These are phyloP conservation scores for Pipistrellus pygmaeus DNA, from an alignment of 2,797 vertebrate species.

Conservation along the genomic window DNA sequence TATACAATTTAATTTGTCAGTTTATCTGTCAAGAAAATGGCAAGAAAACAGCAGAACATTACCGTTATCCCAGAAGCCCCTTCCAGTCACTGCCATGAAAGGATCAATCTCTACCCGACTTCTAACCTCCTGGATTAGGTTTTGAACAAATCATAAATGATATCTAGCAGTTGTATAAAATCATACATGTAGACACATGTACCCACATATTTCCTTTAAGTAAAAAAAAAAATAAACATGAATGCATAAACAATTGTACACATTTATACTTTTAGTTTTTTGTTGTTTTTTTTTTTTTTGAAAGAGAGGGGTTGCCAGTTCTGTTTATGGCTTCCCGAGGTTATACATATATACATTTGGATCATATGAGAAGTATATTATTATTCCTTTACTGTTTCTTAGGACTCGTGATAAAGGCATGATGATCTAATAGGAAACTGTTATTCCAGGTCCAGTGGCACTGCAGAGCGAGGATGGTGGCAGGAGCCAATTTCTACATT, in stretches of 20 bases:
- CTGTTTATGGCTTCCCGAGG: not conserved
- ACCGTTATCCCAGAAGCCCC: not conserved
- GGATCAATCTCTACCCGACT: not conserved
- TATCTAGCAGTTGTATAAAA: not conserved
- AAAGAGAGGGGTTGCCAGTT: not conserved
- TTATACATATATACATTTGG: not conserved
- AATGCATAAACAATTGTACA: not conserved
- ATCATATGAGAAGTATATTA: not conserved
- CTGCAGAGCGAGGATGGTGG: slow-evolving; percentile 98
- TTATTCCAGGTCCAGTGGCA: slow-evolving; percentile 97
- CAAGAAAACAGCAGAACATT: not conserved
- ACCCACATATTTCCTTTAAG: not conserved
- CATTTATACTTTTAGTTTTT: not conserved
- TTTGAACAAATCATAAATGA: not conserved
- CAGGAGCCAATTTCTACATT: slow-evolving; percentile 99
- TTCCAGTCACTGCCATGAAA: not conserved
- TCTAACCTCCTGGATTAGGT: not conserved
- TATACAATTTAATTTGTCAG: not conserved
- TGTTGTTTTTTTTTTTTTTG: not conserved
- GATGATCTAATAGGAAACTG: not conserved
- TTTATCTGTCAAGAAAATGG: not conserved
- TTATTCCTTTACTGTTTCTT: not conserved
- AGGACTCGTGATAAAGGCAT: not conserved
- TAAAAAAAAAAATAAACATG: not conserved
- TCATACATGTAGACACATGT: not conserved